Evolutionary conservation across 2,113 vertebrate species (phyloP), one percentile per base, ranked within the genome.

Genomic region (Centrocercus urophasianus): DNA sequence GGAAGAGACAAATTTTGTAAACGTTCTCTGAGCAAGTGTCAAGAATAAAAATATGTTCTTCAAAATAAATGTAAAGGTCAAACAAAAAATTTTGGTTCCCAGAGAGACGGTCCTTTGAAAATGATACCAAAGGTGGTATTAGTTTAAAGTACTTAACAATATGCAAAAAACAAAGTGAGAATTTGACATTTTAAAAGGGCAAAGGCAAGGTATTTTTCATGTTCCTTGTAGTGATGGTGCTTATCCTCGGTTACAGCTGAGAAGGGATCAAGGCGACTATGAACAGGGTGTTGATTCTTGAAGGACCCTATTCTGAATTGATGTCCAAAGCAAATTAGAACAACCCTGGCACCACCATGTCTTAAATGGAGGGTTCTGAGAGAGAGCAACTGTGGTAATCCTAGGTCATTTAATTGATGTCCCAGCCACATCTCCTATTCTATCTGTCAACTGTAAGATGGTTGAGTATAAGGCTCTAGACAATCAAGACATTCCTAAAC

Each of bases 41-140:
- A 73, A 42, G 64, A 89, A 78, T 36, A 77, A 91, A 92, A 91
- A 65, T 43, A 54, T 17, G 48, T 88, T 95, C 74, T 73, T 89
- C 65, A 81, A 60, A 0, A 60, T 77, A 71, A 92, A 89, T 19
- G 65, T 69, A 92, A 95, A 95, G 83, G 88, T 91, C 84, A 94
- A 59, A 70, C 57, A 78, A 85, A 75, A 93, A 79, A 64, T 25
- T 50, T 79, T 72, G 42, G 28, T 50, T 93, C 66, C 81, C 73
- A 42, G 38, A 75, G 71, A 89, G 52, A 67, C 21, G 48, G 42
- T 87, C 64, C 42, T 80, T 72, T 71, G 76, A 83, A 85, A 91
- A 56, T 36, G 40, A 89, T 52, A 89, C 70, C 79, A 86, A 81
- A 54, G 77, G 63, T 3, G 2, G 89, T 87, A 85, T 85, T 80